A percentile compares a stretch with the other conserved stretches of the same genome.
phyloP scores from a whole-genome alignment of 2,888 invertebrate genomes.

The Odiellus spinosus region DNA sequence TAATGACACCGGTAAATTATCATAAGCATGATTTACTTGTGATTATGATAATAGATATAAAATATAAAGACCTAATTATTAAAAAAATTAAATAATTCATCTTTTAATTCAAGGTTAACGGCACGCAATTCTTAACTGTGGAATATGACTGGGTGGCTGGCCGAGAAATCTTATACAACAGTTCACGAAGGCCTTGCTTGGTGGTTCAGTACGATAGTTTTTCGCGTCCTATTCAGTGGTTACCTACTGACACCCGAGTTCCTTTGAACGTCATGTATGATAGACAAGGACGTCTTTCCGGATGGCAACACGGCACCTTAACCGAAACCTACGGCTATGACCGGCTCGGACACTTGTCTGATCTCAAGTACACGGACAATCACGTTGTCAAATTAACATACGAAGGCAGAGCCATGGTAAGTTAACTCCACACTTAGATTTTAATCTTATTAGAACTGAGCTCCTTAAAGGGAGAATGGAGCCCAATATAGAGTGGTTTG shows the following conservation, averaged over 20 bases:
- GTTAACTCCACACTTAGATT: too few relatives aligned
- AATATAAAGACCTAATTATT: too few relatives aligned
- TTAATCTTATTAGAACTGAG: too few relatives aligned
- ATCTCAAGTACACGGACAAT: slow-evolving; percentile 78
- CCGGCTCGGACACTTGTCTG: slow-evolving; percentile 68
- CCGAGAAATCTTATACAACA: slow-evolving; percentile 28
- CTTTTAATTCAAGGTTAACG: slow-evolving; percentile 49
- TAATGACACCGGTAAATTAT: too few relatives aligned
- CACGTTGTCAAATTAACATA: slow-evolving; percentile 81
- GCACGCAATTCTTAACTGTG: slow-evolving; percentile 71
- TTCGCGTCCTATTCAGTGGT: slow-evolving; percentile 26
- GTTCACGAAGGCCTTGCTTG: slow-evolving; percentile 47
- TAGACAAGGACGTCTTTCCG: slow-evolving; percentile 67
- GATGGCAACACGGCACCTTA: slow-evolving; percentile 84
- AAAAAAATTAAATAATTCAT: too few relatives aligned
- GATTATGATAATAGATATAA: too few relatives aligned
- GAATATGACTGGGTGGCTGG: slow-evolving; percentile 54
- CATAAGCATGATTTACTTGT: too few relatives aligned
- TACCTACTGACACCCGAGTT: slow-evolving; percentile 52
- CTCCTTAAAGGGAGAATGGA: too few relatives aligned
- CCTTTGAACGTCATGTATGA: slow-evolving; percentile 85
- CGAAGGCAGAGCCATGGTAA: slow-evolving; percentile 42
- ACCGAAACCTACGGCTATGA: slow-evolving; percentile 82
- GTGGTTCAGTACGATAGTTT: slow-evolving; percentile 30
- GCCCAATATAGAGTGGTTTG: too few relatives aligned